Base-by-base conservation (phyloP, 2,113 vertebrate species). In the Axis porcinus region DNA sequence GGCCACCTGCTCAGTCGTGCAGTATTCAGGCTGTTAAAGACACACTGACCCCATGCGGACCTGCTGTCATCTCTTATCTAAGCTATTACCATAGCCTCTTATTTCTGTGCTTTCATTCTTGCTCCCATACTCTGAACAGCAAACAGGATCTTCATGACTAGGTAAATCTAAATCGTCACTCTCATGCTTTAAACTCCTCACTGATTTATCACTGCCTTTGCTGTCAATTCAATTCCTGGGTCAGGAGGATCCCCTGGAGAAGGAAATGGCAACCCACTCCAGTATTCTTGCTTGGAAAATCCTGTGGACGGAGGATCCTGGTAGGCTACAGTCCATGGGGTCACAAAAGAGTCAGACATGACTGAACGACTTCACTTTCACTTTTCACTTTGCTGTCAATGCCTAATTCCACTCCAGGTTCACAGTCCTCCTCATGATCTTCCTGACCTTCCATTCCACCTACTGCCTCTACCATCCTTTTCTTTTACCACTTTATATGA, bases 381-480 rank as follows among this genome's bases (percentile, higher is more conserved):
- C 19, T 12, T 70, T 70, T 70, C 67, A 70, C 17, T 88, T 54
- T 52, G 78, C 7, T 5, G 40, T 62, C 50, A 52, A 17, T 43
- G 78, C 85, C 62, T 45, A 67, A 85, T 50, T 82, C n/a, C 11
- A 28, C 16, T 19, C 52, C 47, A 55, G 1, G 8, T 25, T 60
- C n/a, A 36, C 36, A 55, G 13, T 30, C 4, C 2, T 58, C 1
- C 1, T 54, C 5, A 25, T 5, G 10, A 6, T 17, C 16, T 47
- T 83, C 36, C 15, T 83, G 16, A 54, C 33, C 45, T 74, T 90
- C 33, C 21, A 28, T 70, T 30, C 36, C 13, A 67, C 36, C 25
- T 30, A 11, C 27, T 9, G 12, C 15, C 27, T 79, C 52, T 15
- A 15, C 25, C 30, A 17, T 27, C 13, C n/a, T 70, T 25, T 15